Evolutionary conservation across 92 coral and sea anemone species (phyloP), one percentile per base, ranked within the genome.

Genomic region (Phenganax stokvisi): DNA sequence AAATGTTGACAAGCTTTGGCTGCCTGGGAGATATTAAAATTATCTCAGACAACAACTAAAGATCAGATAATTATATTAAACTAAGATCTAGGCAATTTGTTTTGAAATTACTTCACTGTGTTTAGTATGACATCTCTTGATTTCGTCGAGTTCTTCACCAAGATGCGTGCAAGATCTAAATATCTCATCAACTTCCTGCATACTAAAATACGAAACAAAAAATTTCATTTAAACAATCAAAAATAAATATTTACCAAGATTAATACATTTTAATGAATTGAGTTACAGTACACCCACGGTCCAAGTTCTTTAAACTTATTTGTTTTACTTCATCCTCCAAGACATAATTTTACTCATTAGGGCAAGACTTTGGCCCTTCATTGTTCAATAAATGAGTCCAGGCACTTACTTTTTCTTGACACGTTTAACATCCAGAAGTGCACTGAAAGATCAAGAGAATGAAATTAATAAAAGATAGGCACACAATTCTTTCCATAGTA

Each of bases 1-100:
- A 94, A 85, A 72, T 91, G 98, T 82, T 92, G 94, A 85, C 92
- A 90, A 16, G 97, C 94, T 76, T 94, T 94, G 25, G 97, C 89
- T 29, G 90, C 80, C 97, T 93, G 72, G 3, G 78, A 56, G 75
- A 69, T 27, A 31, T 13, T 29, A 30, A 79, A 51, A 11, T 0
- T n/a, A 37, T 37, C 47, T 37, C 5, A 37, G 47, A 37, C 5
- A 37, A 37, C 47, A 37, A 37, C 5, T 37, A 37, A 37, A 37
- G 2, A 37, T 37, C 5, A 37, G 47, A 37, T 37, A 37, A 37
- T 65, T 51, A 47, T 54, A 3, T 8, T 51, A 8, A 15, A 20
- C 25, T 12, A 11, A 51, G 74, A 2, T 3, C 56, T 57, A 75
- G 9, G 52, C 15, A 47, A 20, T 12, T 28, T 12, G 17, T 30